Base-by-base conservation (phyloP, 2,888 invertebrate genomes). In the Platycheirus albimanus region DNA sequence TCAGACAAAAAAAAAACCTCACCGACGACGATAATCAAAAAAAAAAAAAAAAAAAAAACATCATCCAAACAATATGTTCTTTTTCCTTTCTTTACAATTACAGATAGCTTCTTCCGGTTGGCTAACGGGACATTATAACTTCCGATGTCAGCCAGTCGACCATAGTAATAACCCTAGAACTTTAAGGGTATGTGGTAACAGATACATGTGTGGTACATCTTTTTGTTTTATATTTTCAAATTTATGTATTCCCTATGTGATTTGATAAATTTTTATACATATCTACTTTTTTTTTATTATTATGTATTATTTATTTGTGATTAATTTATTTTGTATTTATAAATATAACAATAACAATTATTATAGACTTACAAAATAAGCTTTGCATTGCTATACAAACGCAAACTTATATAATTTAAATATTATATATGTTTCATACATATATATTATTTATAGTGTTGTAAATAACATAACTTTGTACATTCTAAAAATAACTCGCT, bases 131-230 rank as follows among this genome's bases (percentile, higher is more conserved):
- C 96, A 96, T 91, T 98, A 98, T 94, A 97, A 95, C 93, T 95
- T 96, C 92, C 95, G 95, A 91, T 98, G 98, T 94, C 97, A 98
- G 93, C 98, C 98, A 89, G 98, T 98, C 92, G 97, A 98, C 94
- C 96, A 97, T 94, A 96, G 96, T 91, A 95, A 95, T 92, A 94
- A 95, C 93, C 96, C 97, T 91, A 94, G 95, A 93, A 96, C 97
- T 89, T 92, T 97, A 92, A 94, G 97, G 95, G 98, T 98, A 95
- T 88, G 91, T 91, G 90, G 88, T 89, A 88, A 89, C 87, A 86
- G 86, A 70, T 80, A 71, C 75, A 84, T 84, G 76, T 77, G 84
- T 85, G 85, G 80, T 77, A 77, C 75, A 84, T 80, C 70, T 66
- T 71, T 76, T 84, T 76, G 51, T 66, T 79, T 64, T 78, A 36